These are phyloP conservation scores for Pygoscelis adeliae DNA, from an alignment of 2,113 vertebrate genomes.

Conservation along the genomic window DNA sequence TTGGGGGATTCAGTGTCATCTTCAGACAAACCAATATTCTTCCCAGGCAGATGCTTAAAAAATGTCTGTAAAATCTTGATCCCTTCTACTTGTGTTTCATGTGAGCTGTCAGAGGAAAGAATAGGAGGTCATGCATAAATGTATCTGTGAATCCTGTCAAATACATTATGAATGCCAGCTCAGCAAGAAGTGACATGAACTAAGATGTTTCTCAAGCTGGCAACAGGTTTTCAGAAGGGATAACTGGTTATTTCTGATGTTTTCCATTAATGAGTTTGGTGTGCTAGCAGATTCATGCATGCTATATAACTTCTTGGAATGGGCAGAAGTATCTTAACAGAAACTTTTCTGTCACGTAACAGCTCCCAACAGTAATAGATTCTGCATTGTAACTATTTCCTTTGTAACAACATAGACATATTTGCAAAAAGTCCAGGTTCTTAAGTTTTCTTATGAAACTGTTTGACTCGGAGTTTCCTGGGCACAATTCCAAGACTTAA, in stretches of 20 bases:
- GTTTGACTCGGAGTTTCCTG: not conserved
- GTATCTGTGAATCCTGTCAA: conserved; percentile 22
- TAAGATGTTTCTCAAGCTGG: not conserved
- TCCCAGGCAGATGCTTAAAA: conserved; percentile 18
- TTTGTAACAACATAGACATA: not conserved
- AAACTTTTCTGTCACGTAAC: not conserved
- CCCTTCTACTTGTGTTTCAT: not conserved
- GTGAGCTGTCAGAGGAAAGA: conserved; percentile 31
- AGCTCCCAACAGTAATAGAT: not conserved
- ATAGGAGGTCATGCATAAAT: conserved; percentile 32
- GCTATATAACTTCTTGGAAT: not conserved
- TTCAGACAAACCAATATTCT: not conserved
- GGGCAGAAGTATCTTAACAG: not conserved
- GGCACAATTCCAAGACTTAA: conserved; percentile 16
- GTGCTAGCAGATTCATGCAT: not conserved
- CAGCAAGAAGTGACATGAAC: not conserved
- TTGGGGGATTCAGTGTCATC: not conserved
- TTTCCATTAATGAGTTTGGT: not conserved
- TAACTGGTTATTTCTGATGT: not conserved
- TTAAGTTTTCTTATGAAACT: not conserved
- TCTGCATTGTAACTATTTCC: not conserved
- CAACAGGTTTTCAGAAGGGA: conserved; percentile 8
- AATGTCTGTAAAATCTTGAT: conserved; percentile 22
- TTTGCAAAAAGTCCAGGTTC: not conserved
- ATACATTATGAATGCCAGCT: not conserved